Evolutionary conservation across 2,888 invertebrate species (phyloP).

Genomic region (Trachelus troglodyta): DNA sequence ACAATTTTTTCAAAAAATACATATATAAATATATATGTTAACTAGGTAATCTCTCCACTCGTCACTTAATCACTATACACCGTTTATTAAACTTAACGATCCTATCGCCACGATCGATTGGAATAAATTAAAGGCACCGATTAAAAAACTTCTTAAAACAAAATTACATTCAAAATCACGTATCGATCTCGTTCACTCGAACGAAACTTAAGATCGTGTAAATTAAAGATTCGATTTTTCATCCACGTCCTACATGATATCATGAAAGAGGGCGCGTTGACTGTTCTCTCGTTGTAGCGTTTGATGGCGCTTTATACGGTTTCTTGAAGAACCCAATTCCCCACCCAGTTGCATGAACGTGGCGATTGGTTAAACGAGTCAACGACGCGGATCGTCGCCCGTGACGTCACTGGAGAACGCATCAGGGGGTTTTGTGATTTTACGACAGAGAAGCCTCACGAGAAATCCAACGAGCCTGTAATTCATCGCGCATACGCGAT

Average conservation of each 20-base stretch:
- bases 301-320: constrained; percentile 53
- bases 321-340: constrained; percentile 26
- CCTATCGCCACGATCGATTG: neutral
- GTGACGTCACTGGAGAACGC: constrained; percentile 42
- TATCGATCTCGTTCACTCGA: neutral
- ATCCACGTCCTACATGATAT: constrained; percentile 42
- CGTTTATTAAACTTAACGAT: neutral
- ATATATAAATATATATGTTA: neutral
- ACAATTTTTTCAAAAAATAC: neutral
- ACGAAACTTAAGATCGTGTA: constrained; percentile 15
- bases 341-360: constrained; percentile 30
- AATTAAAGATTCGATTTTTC: constrained; percentile 18
- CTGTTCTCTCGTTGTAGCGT: constrained; percentile 41
- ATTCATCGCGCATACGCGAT: neutral
- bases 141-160: neutral
- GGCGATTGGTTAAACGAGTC: constrained; percentile 16
- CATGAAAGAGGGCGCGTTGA: constrained; percentile 46
- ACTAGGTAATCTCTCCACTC: neutral
- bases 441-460: constrained; percentile 31
- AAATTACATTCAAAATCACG: neutral
- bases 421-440: constrained; percentile 30
- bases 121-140: neutral
- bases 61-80: neutral
- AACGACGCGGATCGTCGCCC: neutral
- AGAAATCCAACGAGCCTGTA: constrained; percentile 32